A percentile compares a stretch with the other conserved stretches of the same genome.
phyloP scores from a whole-genome alignment of 2,797 vertebrate species.

The Acanthurus leucopareius region DNA sequence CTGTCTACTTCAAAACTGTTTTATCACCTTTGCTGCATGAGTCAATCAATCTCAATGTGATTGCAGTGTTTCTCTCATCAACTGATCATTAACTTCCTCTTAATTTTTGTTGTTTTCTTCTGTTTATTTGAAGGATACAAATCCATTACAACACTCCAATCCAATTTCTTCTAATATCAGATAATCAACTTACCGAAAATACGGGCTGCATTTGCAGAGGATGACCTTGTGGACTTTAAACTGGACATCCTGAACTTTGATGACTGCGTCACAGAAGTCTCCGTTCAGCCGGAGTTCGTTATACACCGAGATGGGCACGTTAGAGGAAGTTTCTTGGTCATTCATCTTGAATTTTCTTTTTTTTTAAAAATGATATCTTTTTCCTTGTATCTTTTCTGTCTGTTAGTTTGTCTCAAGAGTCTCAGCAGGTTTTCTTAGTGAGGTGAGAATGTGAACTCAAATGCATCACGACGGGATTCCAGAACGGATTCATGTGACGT shows the following conservation, averaged over 20 bases:
- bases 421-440: too few species aligned
- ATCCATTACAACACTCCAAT: neutral
- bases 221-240: constrained; percentile 73
- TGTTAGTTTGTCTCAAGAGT: neutral
- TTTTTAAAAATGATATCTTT: rapidly evolving
- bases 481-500: too few species aligned
- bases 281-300: constrained; percentile 46
- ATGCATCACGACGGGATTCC: too few species aligned
- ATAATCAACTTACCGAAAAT: constrained; percentile 61
- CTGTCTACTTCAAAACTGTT: neutral
- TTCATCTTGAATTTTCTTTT: constrained; percentile 19
- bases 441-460: too few species aligned
- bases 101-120: neutral
- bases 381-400: rapidly evolving
- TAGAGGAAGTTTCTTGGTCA: rapidly evolving
- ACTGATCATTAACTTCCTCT: neutral
- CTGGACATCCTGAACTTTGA: constrained; percentile 52
- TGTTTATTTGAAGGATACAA: neutral
- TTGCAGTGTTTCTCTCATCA: neutral
- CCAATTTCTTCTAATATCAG: neutral
- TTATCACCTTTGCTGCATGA: neutral
- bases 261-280: constrained; percentile 65
- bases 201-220: constrained; percentile 64
- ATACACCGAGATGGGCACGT: neutral
- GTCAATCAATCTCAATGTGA: neutral